Percentiles rank a stretch among this genome's conserved stretches.
These are phyloP conservation scores for Darevskia mixta DNA, from an alignment of 2,797 vertebrate genomes.

Conservation along the genomic window DNA sequence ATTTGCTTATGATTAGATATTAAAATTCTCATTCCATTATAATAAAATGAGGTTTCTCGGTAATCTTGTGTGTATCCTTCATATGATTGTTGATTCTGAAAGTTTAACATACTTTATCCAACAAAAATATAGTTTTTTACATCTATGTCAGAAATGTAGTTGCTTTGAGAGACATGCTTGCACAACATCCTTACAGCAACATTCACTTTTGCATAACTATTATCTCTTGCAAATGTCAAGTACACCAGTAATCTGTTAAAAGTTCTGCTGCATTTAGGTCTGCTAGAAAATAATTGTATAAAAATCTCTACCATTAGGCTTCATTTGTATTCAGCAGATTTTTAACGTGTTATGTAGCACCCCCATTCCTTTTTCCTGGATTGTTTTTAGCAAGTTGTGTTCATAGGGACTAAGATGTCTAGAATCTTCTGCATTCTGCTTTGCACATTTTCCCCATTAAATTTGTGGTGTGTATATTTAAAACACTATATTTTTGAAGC, in stretches of 20 bases:
- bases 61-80: conserved; percentile 58
- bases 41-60: conserved; percentile 65
- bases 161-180: conserved; percentile 62
- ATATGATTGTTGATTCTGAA: conserved; percentile 42
- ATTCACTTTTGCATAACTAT: conserved; percentile 28
- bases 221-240: conserved; percentile 46
- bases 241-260: conserved; percentile 51
- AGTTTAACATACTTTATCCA: conserved; percentile 40
- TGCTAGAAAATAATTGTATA: conserved; percentile 64
- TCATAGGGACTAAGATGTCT: conserved; percentile 52
- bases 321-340: conserved; percentile 58
- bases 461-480: conserved; percentile 61
- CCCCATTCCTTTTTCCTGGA: conserved; percentile 33
- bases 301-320: conserved; percentile 56
- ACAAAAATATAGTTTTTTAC: conserved; percentile 58
- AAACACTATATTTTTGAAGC: conserved; percentile 66
- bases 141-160: conserved; percentile 51
- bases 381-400: conserved; percentile 47
- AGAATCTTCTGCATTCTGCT: conserved; percentile 57
- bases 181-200: conserved; percentile 41
- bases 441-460: conserved; percentile 58
- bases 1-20: conserved; percentile 57
- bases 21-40: conserved; percentile 47
- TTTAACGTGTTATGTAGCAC: conserved; percentile 10
- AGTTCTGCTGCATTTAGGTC: conserved; percentile 59